Percentiles rank a stretch among this genome's conserved stretches.
Evolutionary conservation across 1,140 invertebrate species (phyloP).

Genomic region (Wiebesia pumilae): DNA sequence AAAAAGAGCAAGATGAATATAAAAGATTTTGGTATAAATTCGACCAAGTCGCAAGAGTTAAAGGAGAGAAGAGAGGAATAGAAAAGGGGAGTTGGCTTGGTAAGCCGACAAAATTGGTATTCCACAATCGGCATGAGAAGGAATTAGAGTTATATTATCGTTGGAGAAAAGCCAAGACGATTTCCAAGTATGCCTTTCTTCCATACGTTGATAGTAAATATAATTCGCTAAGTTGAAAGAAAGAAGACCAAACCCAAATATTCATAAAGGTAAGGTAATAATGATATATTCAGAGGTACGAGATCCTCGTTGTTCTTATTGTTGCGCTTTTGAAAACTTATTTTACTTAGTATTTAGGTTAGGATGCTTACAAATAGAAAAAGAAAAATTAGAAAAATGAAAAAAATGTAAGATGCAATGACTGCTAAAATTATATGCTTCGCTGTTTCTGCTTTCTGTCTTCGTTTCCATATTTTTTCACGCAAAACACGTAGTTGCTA

Average conservation of each 20-base stretch:
- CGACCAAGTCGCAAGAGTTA: background rate
- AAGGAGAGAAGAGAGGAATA: background rate
- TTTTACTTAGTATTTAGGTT: background rate
- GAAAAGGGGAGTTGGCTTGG: too few species aligned
- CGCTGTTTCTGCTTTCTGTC: background rate
- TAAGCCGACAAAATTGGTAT: conserved; percentile 18
- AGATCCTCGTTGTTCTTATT: background rate
- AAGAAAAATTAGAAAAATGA: background rate
- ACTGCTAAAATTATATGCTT: background rate
- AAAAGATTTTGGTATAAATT: background rate
- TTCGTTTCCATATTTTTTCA: background rate
- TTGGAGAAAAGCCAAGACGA: conserved; percentile 22
- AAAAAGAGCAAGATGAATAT: background rate
- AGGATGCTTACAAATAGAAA: background rate
- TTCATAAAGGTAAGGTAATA: conserved; percentile 30
- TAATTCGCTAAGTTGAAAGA: background rate
- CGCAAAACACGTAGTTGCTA: background rate
- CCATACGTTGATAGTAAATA: background rate
- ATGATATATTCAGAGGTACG: background rate
- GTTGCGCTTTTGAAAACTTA: background rate
- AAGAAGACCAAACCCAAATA: background rate
- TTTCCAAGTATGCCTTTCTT: background rate
- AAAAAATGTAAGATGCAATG: background rate
- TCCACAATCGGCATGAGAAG: conserved; percentile 1
- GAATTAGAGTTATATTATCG: conserved; percentile 26